Base-by-base conservation (phyloP, 2,797 vertebrate genomes). In the Syngnathus rostellatus region DNA sequence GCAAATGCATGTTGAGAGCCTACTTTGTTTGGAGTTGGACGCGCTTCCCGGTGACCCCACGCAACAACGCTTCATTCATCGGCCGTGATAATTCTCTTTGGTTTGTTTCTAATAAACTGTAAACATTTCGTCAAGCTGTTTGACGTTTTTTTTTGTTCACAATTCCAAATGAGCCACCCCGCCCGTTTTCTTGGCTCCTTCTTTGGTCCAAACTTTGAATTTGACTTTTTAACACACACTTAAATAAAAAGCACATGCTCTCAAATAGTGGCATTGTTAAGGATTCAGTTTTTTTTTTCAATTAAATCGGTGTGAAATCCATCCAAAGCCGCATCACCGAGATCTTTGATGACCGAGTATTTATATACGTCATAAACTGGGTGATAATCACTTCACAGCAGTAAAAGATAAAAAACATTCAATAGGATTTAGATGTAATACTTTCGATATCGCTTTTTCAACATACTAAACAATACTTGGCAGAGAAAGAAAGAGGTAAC, bases 111-210 rank as follows among this genome's bases (percentile, higher is more conserved):
- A 73, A 43, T 48, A 6, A 68, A 77, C 74, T 68, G 23, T 65
- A 72, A 75, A 76, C 62, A 66, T 66, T 66, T 43, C 45, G 39
- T 31, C 65, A 63, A 69, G 45, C 14, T 43, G 63, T 72, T 43
- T 61, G 66, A 73, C 77, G 51, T 75, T 75, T 48, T 75, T 75
- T 1, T 75, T 74, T 70, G 72, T 77, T 75, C 57, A 68, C 53
- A 65, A 64, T n/a, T 71, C 77, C 81, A 87, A 79, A 80, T 85
- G 81, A 72, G 45, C 78, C 77, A 75, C 63, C 66, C 63, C 66
- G 23, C 71, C 74, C 54, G 0, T 73, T 72, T 85, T 75, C 80
- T 84, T 87, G 79, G 80, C 69, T 10, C 1, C 17, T 75, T 39
- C 45, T 51, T 45, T 2, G 11, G 46, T 71, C 46, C 58, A 62